These are phyloP conservation scores for Coregonus suidteri DNA, from an alignment of 2,797 vertebrate genomes.

Conservation along the genomic window DNA sequence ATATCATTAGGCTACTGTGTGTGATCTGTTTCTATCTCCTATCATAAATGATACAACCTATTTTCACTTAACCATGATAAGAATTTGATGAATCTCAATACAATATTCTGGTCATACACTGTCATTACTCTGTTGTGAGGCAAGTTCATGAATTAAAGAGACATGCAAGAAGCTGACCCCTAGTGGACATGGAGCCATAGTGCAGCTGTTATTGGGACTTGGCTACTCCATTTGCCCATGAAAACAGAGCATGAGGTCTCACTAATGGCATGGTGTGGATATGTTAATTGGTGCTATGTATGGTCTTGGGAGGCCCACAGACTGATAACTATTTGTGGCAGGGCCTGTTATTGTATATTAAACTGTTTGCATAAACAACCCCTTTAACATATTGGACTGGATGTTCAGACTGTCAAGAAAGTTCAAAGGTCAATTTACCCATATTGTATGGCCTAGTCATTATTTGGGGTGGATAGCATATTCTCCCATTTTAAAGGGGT, in stretches of 20 bases:
- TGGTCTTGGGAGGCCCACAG: no score
- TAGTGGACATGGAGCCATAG: slow-evolving; percentile 18
- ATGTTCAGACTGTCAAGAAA: neutral
- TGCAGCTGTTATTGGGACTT: slow-evolving; percentile 25
- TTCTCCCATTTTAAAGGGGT: neutral
- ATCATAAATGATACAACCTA: neutral
- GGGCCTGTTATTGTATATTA: no score
- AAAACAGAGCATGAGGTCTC: no score
- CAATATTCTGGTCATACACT: neutral
- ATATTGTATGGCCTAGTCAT: neutral
- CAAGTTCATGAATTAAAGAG: neutral
- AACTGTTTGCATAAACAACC: no score
- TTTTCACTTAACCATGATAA: neutral
- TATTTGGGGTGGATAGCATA: neutral
- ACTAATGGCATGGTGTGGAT: no score
- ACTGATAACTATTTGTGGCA: no score
- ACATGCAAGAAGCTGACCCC: slow-evolving; percentile 39
- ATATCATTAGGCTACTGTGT: neutral
- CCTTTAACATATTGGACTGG: neutral
- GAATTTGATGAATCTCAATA: neutral
- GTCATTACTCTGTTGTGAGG: neutral
- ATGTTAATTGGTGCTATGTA: no score
- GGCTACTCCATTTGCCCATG: neutral
- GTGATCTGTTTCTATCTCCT: neutral
- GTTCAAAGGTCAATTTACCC: neutral